Evolutionary conservation across 2,113 vertebrate genomes (phyloP).

Genomic region (Pygathrix nemaeus): DNA sequence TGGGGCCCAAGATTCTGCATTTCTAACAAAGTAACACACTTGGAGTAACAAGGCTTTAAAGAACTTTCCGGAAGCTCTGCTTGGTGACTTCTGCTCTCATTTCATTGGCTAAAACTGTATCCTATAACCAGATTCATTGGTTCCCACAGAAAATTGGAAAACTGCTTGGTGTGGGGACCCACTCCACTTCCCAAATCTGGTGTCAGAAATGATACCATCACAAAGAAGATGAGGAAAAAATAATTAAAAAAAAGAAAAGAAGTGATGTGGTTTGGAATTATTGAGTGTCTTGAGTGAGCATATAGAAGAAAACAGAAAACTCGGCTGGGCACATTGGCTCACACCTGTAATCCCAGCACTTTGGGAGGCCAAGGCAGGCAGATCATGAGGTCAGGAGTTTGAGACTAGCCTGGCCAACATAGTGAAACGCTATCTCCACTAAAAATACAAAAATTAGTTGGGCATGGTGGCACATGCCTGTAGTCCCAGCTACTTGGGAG

Average conservation of each 20-base stretch:
- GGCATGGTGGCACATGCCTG: no score
- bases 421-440: no score
- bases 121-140: background rate
- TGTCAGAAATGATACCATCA: background rate
- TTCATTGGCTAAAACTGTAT: background rate
- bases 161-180: background rate
- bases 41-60: background rate
- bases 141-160: background rate
- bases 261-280: background rate
- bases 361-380: no score
- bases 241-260: no score
- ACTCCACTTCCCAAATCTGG: background rate
- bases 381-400: no score
- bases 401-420: no score
- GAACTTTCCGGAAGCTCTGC: background rate
- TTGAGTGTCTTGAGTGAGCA: background rate
- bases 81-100: background rate
- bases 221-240: no score
- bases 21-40: background rate
- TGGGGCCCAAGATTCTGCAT: background rate
- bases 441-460: no score
- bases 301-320: background rate
- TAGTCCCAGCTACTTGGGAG: no score
- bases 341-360: no score
- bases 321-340: no score